A percentile compares a stretch with the other conserved stretches of the same genome.
Evolutionary conservation across 2,113 vertebrate genomes (phyloP).

Genomic region (Ibidorhyncha struthersii): DNA sequence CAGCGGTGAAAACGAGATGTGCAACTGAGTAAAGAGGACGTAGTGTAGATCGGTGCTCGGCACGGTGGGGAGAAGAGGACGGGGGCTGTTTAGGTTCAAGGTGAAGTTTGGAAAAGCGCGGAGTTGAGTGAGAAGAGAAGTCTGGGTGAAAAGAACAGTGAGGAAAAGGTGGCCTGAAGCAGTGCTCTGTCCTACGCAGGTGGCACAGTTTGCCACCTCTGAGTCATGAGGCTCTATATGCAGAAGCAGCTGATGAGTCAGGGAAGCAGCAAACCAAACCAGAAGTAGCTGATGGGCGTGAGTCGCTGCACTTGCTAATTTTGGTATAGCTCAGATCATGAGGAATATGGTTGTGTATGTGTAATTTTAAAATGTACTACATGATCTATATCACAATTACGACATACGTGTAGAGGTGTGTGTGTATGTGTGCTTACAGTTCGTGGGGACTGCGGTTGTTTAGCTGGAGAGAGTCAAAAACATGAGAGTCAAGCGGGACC

Average conservation of each 20-base stretch:
- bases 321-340: neutral
- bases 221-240: neutral
- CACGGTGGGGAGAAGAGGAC: neutral
- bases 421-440: neutral
- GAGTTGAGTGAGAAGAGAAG: neutral
- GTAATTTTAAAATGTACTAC: neutral
- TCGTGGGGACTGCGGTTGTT: neutral
- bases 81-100: neutral
- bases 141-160: neutral
- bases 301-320: neutral
- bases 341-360: neutral
- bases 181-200: rapidly evolving
- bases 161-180: neutral
- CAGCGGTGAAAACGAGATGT: neutral
- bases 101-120: neutral
- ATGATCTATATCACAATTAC: rapidly evolving
- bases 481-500: neutral
- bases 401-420: rapidly evolving
- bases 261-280: neutral
- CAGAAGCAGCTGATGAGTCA: neutral
- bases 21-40: neutral
- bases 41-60: rapidly evolving
- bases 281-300: neutral
- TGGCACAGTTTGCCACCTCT: neutral
- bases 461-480: neutral